A percentile compares a stretch with the other conserved stretches of the same genome.
Evolutionary conservation across 2,888 invertebrate genomes (phyloP).

Genomic region (Tenthredo scrophulariae): DNA sequence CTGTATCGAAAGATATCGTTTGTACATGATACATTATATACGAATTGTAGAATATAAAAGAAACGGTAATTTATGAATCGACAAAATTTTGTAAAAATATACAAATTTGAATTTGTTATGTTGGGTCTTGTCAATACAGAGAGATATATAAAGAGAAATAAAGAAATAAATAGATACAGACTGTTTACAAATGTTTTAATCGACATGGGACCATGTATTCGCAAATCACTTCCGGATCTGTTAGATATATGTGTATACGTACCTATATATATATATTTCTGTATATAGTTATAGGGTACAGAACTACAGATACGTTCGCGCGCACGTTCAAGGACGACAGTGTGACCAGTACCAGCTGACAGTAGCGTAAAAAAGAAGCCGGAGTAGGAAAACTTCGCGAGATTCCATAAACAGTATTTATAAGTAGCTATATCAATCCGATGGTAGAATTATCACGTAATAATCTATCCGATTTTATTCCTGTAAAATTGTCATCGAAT

Average conservation of each 20-base stretch:
- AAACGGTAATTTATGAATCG: background rate
- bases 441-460: background rate
- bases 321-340: conserved; percentile 24
- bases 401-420: background rate
- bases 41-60: too few relatives aligned
- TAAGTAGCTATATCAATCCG: background rate
- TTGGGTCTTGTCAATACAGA: background rate
- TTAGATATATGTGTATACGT: background rate
- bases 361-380: background rate
- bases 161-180: background rate
- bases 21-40: too few relatives aligned
- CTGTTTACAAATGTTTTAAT: background rate
- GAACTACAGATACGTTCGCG: background rate
- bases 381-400: background rate
- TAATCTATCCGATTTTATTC: background rate
- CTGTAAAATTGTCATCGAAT: background rate
- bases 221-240: conserved; percentile 26
- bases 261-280: background rate
- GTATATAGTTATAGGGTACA: background rate
- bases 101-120: background rate
- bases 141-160: background rate
- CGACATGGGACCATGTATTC: background rate
- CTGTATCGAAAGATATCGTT: too few relatives aligned
- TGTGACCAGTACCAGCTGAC: background rate
- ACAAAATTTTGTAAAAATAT: too few relatives aligned